Conservation (phyloP, 1,140 invertebrate species). For the Platyura marginata region DNA sequence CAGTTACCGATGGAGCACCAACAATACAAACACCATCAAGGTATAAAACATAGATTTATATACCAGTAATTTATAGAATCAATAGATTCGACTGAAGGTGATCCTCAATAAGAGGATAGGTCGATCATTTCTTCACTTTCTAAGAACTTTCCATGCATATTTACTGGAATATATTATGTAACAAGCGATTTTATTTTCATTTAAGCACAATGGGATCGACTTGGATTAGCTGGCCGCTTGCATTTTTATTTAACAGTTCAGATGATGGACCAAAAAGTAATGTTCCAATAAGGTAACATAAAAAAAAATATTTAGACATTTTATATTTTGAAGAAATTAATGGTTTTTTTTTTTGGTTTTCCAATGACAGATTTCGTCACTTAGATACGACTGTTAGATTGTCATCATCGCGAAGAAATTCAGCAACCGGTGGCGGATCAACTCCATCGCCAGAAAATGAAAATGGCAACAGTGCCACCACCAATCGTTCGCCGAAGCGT, state of each 20-base stretch:
- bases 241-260: slow-evolving; percentile 63
- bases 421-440: slow-evolving; percentile 26
- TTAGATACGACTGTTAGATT: slow-evolving; percentile 55
- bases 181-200: neutral
- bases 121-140: neutral
- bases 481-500: slow-evolving; percentile 21
- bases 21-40: slow-evolving; percentile 26
- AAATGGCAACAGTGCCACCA: slow-evolving; percentile 11
- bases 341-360: too few relatives aligned
- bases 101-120: too few relatives aligned
- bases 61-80: too few relatives aligned
- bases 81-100: too few relatives aligned
- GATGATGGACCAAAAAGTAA: slow-evolving; percentile 43
- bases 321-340: too few relatives aligned
- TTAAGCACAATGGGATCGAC: slow-evolving; percentile 32
- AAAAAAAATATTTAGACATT: neutral
- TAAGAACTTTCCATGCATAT: too few relatives aligned
- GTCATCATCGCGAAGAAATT: slow-evolving; percentile 28
- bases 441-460: slow-evolving; percentile 43
- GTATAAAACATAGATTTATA: too few relatives aligned
- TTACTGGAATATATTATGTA: too few relatives aligned
- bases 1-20: slow-evolving; percentile 22
- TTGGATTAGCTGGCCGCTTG: slow-evolving; percentile 80
- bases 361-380: slow-evolving; percentile 61
- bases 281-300: slow-evolving; percentile 52